Base-by-base conservation (phyloP, 2,888 invertebrate genomes). In the Drosophila atripex region DNA sequence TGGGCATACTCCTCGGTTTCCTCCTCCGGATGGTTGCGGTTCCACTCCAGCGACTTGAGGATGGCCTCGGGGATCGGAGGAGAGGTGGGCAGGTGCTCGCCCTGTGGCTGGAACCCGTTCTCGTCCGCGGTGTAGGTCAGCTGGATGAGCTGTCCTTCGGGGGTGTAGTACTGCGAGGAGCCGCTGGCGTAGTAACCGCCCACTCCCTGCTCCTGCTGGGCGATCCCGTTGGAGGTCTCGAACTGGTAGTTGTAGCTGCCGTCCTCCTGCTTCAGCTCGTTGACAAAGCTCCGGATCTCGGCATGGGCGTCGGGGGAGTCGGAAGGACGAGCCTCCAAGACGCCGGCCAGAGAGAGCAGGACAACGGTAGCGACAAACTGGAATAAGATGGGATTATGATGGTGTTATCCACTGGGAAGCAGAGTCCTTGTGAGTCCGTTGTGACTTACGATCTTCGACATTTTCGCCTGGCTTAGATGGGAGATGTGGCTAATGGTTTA, bases 141-240 rank as follows among this genome's bases (percentile, higher is more conserved):
- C 14, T 78, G 65, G 85, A 92, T 88, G 0, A 73, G 72, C 18
- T 84, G 70, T n/a, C 94, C 94, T 14, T 93, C 93, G 9, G 93
- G 93, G 32, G 92, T 90, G 53, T 92, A 92, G 91, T 93, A 93
- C 39, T 90, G 79, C 88, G 90, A 92, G 16, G 90, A 88, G 39
- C 94, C 94, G 61, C 92, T 90, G 16, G 93, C 93, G 21, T 88
- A 78, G 82, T 93, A 93, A 87, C 92, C 92, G 71, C 94, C 89
- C 7, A 78, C 89, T 70, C 94, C 94, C 45, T 80, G 76, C 84
- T 94, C 94, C 79, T 93, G 92, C 14, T 89, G 93, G 0, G 84
- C 49, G 85, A 94, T 94, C 11, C 94, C 94, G 80, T 94, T 94
- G 47, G 91, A 91, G 72, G 94, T 94, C 78, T 93, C 91, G 82